Percentiles rank a stretch among this genome's conserved stretches.
These are phyloP conservation scores for Pristionchus fissidentatus DNA, from an alignment of 2,888 invertebrate species.

Conservation along the genomic window DNA sequence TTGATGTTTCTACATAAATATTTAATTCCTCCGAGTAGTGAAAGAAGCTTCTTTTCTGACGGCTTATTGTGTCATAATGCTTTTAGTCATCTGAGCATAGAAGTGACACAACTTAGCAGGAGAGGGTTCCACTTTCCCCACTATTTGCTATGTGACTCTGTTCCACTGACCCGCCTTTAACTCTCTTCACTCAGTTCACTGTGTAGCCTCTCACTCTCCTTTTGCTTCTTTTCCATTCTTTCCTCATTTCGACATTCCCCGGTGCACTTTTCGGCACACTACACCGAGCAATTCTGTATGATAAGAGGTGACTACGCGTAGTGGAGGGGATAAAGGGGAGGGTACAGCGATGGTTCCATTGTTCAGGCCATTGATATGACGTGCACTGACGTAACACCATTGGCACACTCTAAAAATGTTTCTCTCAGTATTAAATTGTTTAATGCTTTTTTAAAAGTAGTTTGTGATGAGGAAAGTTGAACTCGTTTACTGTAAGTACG, in stretches of 20 bases:
- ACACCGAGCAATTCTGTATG: constrained; percentile 9
- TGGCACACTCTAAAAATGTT: too few relatives aligned
- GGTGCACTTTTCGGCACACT: constrained; percentile 8
- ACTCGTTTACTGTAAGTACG: neutral
- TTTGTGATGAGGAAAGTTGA: neutral
- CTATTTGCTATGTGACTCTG: constrained; percentile 2
- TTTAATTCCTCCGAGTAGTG: neutral
- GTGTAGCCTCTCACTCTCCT: neutral
- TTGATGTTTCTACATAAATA: constrained; percentile 39
- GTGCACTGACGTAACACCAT: neutral
- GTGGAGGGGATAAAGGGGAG: neutral
- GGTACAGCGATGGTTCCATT: constrained; percentile 25
- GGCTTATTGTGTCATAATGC: too few relatives aligned
- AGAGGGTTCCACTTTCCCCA: neutral
- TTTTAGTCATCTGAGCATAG: too few relatives aligned
- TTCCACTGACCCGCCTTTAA: neutral
- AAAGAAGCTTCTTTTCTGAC: too few relatives aligned
- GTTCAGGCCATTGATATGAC: neutral
- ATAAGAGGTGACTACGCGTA: constrained; percentile 36
- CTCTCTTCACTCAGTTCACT: constrained; percentile 11
- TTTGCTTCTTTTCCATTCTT: neutral
- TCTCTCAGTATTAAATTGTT: too few relatives aligned
- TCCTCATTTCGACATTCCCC: constrained; percentile 20
- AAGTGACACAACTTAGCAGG: constrained; percentile 16
- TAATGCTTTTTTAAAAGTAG: neutral